Base-by-base conservation (phyloP, 2,797 vertebrate species). In the Apogon hyalosoma region DNA sequence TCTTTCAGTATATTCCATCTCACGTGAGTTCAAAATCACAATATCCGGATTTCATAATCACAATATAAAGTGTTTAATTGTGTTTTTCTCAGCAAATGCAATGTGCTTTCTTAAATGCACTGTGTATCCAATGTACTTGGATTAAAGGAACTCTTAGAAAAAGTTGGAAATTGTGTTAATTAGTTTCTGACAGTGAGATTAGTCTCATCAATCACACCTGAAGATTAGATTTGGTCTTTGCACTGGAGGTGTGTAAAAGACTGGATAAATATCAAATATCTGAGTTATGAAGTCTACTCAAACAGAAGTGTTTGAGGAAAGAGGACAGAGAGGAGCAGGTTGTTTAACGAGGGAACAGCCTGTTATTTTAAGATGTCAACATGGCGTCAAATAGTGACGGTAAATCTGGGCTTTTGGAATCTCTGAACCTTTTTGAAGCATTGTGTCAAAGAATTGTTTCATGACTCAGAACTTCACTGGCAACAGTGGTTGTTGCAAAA, bases 311-410 rank as follows among this genome's bases (percentile, higher is more conserved):
- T 50, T 43, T 40, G 63, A 57, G 46, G 57, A 33, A 65, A 10
- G 9, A 1, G 0, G 13, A 18, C 15, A 40, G 31, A 9, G n/a
- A 19, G 24, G 48, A 16, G 40, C 6, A 43, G 16, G 28, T 28
- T 45, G 58, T 71, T 78, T 64, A 72, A 64, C 53, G 28, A 48
- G 47, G 58, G 36, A 13, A 12, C 14, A 21, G 5, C 3, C 6
- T 42, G 59, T 4, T 77, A 61, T 68, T 67, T 54, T 46, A 80
- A 64, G 52, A 64, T 52, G 47, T 69, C 45, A 15, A 14, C 36
- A 47, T 24, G 21, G 4, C 4, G 4, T 24, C 21, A 24, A 24
- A 24, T 4, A 24, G 4, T 24, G 21, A 24, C 21, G 4, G 21
- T 24, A 24, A 24, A 24, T 2, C 21, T 2, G 4, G 21, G 21